Base-by-base conservation (phyloP, 1,140 invertebrate species). In the Microplitis mediator region DNA sequence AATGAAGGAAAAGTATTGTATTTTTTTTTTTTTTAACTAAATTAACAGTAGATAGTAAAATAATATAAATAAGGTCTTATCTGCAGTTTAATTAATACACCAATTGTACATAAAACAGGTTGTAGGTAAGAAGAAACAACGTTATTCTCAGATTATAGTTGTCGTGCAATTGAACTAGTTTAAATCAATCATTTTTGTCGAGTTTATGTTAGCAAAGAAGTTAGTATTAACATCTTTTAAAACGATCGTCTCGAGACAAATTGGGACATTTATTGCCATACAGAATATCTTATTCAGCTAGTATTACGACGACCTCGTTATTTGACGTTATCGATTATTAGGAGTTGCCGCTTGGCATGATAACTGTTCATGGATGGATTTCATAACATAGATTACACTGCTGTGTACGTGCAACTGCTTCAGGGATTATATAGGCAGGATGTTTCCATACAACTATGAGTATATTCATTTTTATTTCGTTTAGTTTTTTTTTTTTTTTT, bases 311-410 rank as follows among this genome's bases (percentile, higher is more conserved):
- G 75, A 73, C 77, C 76, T 75, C 73, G 78, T 80, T 81, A 83
- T 83, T 80, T 79, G 64, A 67, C 69, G 80, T 76, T 82, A 82
- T 82, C 81, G 78, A 82, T 82, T 64, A 36, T 36, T 35, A 50
- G n/a, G 62, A 64, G n/a, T 50, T n/a, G 11, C 9, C 78, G 79
- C 77, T 78, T 76, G 76, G 74, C 77, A 75, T 69, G 67, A 71
- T 83, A 82, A 83, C 82, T 82, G 81, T 84, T 82, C 82, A 81
- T 78, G 78, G 78, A 83, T 83, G 78, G 79, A 80, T 81, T 73
- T 76, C 77, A 72, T 74, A 78, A 78, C 77, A 36, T 79, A 80
- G 76, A 83, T 84, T 80, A 80, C 78, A 74, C 66, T 71, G 60
- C 72, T 75, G 71, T 75, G 70, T 23, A 54, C 52, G 16, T 73